Evolutionary conservation across 2,797 vertebrate species (phyloP), one percentile per base, ranked within the genome.

Genomic region (Bryconaethiops microstoma): DNA sequence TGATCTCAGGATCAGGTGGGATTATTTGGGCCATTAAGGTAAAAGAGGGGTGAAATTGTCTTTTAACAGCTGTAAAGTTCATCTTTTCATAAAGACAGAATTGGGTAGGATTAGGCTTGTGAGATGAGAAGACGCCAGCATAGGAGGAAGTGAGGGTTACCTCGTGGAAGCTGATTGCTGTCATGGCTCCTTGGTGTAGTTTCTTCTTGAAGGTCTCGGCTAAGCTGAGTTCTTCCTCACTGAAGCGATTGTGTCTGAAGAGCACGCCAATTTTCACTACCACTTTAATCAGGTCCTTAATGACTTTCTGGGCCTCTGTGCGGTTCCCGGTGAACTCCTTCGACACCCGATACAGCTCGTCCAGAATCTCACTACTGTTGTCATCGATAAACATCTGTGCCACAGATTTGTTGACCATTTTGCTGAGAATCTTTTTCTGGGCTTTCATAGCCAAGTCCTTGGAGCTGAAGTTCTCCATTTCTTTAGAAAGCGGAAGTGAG

Each of bases 401-500:
- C 8, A 95, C 93, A 13, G 94, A 94, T 60, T 96, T 96, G 79
- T 73, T 95, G 21, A 96, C 96, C 95, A 97, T 95, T 80, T 88
- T 90, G 89, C 96, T 97, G 76, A 98, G 92, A 39, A 98, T 91
- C 89, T 98, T 97, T 91, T 98, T 98, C 92, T 97, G 96, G 0
- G 92, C 95, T 80, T 93, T 95, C 84, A 97, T 60, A 72, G 95
- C 96, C 90, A 97, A 93, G 74, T 95, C 96, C 89, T 95, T 96
- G 60, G 97, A 96, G 87, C 88, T 98, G 90, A 98, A 97, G 25
- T 90, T 12, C 83, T 97, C 97, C 96, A 97, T 89, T 82, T 82
- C 90, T 89, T 89, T 81, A 71, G 70, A 83, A 83, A 69, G 73
- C 68, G 69, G 77, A 63, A 16, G 13, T n/a, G 29, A 45, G 62